Base-by-base conservation (phyloP, 92 coral and sea anemone genomes). In the Nematostella vectensis region DNA sequence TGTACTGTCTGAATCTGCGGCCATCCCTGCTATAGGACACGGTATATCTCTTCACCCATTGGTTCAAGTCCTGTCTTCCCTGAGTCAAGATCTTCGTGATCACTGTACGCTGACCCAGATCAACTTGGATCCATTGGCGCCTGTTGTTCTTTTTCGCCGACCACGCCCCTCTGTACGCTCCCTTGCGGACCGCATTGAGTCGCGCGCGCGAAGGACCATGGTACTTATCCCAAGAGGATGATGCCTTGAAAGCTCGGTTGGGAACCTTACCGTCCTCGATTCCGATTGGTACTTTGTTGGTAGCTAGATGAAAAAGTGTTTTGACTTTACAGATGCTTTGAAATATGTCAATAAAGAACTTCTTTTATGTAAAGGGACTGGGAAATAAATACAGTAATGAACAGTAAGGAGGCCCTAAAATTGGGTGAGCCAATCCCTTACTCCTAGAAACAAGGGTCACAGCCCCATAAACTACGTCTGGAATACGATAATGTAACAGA, bases 131-230 rank as follows among this genome's bases (percentile, higher is more conserved):
- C 88, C 81, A 79, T 25, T 76, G 83, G 2, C 67, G 44, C 37
- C 68, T 61, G 61, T 79, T 70, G 65, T 83, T 73, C 52, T 42
- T 69, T 68, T 31, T 81, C 12, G 91, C 89, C 6, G 84, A 74
- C 86, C 95, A 81, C 10, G 78, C 95, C 36, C 95, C 98, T 12
- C 57, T 76, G n/a, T 75, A 48, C 30, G 38, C 44, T 29, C 88
- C 80, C 15, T 70, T 71, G 13, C 61, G 60, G 12, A 61, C 65
- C 13, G 47, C 51, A 65, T 85, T 69, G 17, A 85, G 59, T 27
- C 94, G 69, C 27, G 76, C 94, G 48, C 48, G 74, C 27, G 68
- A 65, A 15, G 94, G 76, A 1, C 80, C 94, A 45, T 85, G 94
- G 65, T 75, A 42, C 4, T 27, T 62, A 64, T 85, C 55, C 88